Percentiles rank a stretch among this genome's conserved stretches.
phyloP scores from a whole-genome alignment of 1,140 invertebrate genomes.

The Mya arenaria region DNA sequence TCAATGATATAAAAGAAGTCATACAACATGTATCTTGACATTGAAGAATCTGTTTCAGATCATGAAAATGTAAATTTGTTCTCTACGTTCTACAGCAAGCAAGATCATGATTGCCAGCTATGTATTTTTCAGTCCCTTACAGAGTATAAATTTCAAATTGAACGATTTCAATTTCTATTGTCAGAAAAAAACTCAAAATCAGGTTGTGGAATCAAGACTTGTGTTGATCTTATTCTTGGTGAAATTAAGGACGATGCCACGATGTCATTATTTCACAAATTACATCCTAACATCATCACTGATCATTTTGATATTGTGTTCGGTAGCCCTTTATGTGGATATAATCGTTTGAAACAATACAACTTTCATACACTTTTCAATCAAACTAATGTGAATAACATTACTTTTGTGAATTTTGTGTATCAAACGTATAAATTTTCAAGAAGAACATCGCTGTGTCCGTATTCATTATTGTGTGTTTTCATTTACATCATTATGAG shows the following conservation, averaged over 20 bases:
- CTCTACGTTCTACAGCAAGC: background rate
- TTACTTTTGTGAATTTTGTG: background rate
- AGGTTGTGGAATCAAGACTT: background rate
- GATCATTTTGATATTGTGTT: constrained; percentile 10
- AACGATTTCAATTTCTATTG: background rate
- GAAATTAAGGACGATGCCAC: background rate
- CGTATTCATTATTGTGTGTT: background rate
- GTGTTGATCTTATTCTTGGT: background rate
- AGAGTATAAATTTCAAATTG: background rate
- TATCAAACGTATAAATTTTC: background rate
- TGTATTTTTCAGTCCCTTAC: background rate
- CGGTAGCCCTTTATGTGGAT: background rate
- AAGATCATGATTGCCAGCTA: background rate
- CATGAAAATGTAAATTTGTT: background rate
- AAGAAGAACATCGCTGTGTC: background rate
- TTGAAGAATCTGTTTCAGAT: too few relatives aligned
- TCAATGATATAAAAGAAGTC: too few relatives aligned
- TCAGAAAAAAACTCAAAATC: background rate
- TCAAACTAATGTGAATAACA: background rate
- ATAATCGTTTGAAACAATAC: background rate
- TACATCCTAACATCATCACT: background rate
- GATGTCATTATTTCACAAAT: background rate
- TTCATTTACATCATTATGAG: background rate
- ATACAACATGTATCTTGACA: too few relatives aligned
- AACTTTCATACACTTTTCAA: background rate